Evolutionary conservation across 2,113 vertebrate species (phyloP).

Genomic region (Ploceus nigricollis): DNA sequence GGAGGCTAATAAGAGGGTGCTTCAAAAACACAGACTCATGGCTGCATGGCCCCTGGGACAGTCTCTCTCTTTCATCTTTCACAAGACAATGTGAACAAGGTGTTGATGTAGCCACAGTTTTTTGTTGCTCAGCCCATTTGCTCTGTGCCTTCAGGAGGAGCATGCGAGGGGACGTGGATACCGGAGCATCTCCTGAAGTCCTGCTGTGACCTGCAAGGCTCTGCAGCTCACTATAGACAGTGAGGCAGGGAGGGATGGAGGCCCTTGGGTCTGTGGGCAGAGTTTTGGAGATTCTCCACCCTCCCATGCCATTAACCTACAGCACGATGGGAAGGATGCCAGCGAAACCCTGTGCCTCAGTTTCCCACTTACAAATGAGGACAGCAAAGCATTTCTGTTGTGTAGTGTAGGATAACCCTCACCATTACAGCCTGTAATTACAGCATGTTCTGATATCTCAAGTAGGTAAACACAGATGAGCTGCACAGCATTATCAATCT

Average conservation of each 20-base stretch:
- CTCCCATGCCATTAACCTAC: neutral
- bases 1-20: neutral
- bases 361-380: neutral
- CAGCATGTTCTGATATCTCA: neutral
- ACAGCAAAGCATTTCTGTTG: neutral
- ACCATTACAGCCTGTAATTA: neutral
- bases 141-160: neutral
- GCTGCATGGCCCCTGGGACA: neutral
- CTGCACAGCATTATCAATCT: neutral
- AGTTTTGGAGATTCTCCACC: neutral
- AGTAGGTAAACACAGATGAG: neutral
- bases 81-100: neutral
- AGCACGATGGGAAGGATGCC: rapidly evolving
- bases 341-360: neutral
- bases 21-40: neutral
- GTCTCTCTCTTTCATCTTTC: neutral
- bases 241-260: neutral
- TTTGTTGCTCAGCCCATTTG: neutral
- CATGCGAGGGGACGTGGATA: rapidly evolving
- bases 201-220: neutral
- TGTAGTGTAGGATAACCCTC: neutral
- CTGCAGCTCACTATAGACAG: neutral
- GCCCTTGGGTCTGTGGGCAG: neutral
- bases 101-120: neutral
- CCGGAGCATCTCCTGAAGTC: rapidly evolving